Evolutionary conservation across 2,797 vertebrate genomes (phyloP).

Genomic region (Oreochromis mossambicus): DNA sequence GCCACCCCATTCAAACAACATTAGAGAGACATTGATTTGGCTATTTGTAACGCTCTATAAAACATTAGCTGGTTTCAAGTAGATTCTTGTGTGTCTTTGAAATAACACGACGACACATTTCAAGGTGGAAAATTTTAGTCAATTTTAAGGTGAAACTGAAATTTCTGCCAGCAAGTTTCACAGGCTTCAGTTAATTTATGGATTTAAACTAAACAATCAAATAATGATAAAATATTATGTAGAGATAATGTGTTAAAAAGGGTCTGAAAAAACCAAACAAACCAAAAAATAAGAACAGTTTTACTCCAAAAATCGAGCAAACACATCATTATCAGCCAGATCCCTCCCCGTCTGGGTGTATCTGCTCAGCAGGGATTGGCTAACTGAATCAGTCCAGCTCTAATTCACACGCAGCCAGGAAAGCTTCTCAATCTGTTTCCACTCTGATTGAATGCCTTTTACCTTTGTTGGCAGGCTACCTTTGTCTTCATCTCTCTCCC

Average conservation of each 20-base stretch:
- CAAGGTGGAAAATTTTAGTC: neutral
- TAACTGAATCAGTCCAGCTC: constrained; percentile 2
- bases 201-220: neutral
- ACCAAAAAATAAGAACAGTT: neutral
- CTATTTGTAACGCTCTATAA: constrained; percentile 62
- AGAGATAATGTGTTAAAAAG: neutral
- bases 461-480: neutral
- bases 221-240: neutral
- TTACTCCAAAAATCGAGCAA: neutral
- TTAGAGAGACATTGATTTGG: constrained; percentile 43
- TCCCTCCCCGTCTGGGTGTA: neutral
- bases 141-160: neutral
- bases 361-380: neutral
- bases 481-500: neutral
- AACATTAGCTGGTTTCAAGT: neutral
- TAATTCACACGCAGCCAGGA: constrained; percentile 19
- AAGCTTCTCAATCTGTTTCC: constrained; percentile 15
- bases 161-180: neutral
- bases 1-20: constrained; percentile 2
- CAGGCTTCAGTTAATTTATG: neutral
- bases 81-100: neutral
- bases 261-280: neutral
- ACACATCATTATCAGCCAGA: neutral
- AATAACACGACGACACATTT: neutral
- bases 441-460: constrained; percentile 19